These are phyloP conservation scores for Suillia variegata DNA, from an alignment of 2,888 invertebrate genomes.

Conservation along the genomic window DNA sequence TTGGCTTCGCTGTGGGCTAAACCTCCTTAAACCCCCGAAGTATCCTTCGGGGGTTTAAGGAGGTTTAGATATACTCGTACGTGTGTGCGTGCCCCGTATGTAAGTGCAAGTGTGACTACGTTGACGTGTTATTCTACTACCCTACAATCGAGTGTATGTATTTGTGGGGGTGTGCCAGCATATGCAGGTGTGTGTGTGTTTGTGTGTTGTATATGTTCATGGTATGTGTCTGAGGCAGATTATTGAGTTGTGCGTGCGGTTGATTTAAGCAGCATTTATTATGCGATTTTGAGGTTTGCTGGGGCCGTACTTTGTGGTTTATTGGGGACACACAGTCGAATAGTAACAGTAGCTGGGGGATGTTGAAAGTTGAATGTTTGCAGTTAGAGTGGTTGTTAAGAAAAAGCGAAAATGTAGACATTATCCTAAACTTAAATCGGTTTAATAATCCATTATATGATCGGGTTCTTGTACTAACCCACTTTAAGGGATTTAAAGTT, in stretches of 20 bases:
- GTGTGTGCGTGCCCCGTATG: not conserved
- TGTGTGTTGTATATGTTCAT: not conserved
- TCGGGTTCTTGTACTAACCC: too few species aligned
- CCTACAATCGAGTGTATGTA: not conserved
- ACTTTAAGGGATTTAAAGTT: too few species aligned
- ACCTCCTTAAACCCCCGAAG: too few species aligned
- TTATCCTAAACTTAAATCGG: too few species aligned
- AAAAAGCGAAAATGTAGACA: too few species aligned
- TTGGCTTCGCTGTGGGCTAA: conserved; percentile 8
- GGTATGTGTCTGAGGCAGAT: conserved; percentile 6
- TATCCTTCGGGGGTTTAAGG: too few species aligned
- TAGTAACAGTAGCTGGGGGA: not conserved
- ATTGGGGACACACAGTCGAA: not conserved
- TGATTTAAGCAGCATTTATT: conserved; percentile 20
- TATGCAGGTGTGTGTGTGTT: not conserved
- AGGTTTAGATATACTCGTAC: too few species aligned
- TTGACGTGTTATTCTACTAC: conserved; percentile 3
- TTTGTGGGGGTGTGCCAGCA: not conserved
- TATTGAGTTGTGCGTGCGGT: conserved; percentile 20
- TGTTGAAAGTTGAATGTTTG: too few species aligned
- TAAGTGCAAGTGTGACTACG: not conserved
- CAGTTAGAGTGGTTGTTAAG: too few species aligned
- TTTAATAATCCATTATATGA: too few species aligned
- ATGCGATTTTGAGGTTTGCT: conserved; percentile 11
- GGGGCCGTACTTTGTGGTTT: not conserved